Conservation (phyloP, 2,113 vertebrate species). For the Ailurus styani region DNA sequence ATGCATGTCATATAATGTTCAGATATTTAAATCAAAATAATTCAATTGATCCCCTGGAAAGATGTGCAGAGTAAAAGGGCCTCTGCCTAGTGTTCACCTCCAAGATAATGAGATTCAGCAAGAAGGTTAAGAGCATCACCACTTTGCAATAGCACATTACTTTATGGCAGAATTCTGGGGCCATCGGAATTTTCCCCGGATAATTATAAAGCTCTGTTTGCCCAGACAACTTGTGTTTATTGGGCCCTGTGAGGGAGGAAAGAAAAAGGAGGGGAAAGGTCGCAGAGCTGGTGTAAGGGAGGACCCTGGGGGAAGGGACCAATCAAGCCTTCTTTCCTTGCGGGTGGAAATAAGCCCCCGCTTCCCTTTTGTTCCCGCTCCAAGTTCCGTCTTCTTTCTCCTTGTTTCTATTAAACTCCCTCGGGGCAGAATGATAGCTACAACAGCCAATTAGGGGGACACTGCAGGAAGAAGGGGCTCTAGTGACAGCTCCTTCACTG, state of each 20-base stretch:
- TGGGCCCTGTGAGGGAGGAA: slow-evolving; percentile 29
- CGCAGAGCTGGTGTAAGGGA: not conserved
- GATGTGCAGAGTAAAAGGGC: not conserved
- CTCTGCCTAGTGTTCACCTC: not conserved
- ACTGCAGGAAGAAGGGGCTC: not conserved
- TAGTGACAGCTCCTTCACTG: not conserved
- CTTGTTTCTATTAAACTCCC: slow-evolving; percentile 25
- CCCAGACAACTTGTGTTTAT: slow-evolving; percentile 41
- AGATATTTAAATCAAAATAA: slow-evolving; percentile 13
- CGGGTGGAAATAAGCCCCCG: not conserved
- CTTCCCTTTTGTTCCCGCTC: slow-evolving; percentile 31
- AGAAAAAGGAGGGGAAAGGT: not conserved
- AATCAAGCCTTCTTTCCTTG: not conserved
- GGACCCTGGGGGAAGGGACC: not conserved
- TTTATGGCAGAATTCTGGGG: not conserved
- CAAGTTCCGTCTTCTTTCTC: not conserved
- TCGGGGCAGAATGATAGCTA: slow-evolving; percentile 40
- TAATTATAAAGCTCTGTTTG: slow-evolving; percentile 38
- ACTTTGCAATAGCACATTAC: not conserved
- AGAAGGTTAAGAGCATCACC: not conserved
- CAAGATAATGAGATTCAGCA: not conserved
- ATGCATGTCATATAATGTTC: not conserved
- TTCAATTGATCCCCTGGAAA: not conserved
- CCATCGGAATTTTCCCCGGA: not conserved
- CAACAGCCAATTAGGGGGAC: slow-evolving; percentile 55